Base-by-base conservation (phyloP, 1,140 invertebrate genomes). In the Pseudomyrmex sp. region DNA sequence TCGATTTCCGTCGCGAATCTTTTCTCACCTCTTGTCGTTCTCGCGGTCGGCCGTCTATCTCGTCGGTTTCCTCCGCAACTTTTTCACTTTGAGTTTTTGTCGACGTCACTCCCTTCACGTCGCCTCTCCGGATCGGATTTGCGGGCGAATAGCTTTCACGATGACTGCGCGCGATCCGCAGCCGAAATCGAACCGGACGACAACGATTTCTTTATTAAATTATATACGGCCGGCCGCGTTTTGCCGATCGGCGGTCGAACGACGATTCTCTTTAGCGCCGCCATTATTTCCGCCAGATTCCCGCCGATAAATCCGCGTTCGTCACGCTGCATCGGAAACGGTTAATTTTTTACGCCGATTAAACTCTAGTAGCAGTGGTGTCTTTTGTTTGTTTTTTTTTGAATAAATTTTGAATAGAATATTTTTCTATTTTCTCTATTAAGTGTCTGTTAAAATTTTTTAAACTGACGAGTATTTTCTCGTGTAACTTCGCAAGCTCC, bases 1-100 rank as follows among this genome's bases (percentile, higher is more conserved):
- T 90, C 88, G 91, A 90, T 92, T 91, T 90, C 90, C 89, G 89
- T 89, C 88, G 90, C 88, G 88, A 89, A 91, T 92, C 85, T 82
- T 79, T 88, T 88, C 85, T 92, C 88, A 74, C 76, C 88, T 90
- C 61, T 68, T 85, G 35, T 68, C 59, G 46, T 65, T 48, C 26
- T 77, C 66, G 46, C 76, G 82, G 82, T 89, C 56, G 26, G 46
- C 61, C 35, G 54, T 82, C 66, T 56, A 69, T 84, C 76, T 10
- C 65, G 18, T 48, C 62, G 74, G 72, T 85, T 77, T 85, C 66
- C 83, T 82, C 63, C 69, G 82, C 65, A 83, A 65, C 69, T 88
- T 86, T 79, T 76, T 83, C 79, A 76, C 77, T 58, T 54, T 20
- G 54, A 35, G 9, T 82, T 83, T 80, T 84, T 70, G 50, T 73